Evolutionary conservation across 2,797 vertebrate species (phyloP).

Genomic region (Channallabes apus): DNA sequence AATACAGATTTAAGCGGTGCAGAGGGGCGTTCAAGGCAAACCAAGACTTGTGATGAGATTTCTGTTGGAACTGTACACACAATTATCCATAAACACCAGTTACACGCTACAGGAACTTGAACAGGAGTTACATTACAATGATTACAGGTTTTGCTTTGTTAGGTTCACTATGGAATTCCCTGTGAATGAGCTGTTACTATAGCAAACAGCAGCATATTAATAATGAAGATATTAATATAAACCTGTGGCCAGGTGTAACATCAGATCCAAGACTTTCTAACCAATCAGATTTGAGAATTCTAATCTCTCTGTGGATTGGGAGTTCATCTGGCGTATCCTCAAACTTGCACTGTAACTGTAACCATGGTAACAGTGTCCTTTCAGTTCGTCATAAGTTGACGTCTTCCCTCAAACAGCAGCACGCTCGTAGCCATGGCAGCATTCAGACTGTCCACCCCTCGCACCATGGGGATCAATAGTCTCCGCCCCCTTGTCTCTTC

Average conservation of each 20-base stretch:
- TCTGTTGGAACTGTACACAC: too few relatives aligned
- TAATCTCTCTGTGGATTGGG: too few relatives aligned
- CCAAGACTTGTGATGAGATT: too few relatives aligned
- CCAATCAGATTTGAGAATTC: background rate
- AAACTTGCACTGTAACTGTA: background rate
- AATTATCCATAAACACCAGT: too few relatives aligned
- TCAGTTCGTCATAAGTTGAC: conserved; percentile 71
- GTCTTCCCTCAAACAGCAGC: conserved; percentile 88
- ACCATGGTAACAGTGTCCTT: background rate
- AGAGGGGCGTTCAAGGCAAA: too few relatives aligned
- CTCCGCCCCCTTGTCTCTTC: conserved; percentile 76
- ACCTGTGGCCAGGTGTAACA: background rate
- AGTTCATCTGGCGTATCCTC: too few relatives aligned
- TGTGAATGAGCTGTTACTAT: background rate
- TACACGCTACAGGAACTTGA: too few relatives aligned
- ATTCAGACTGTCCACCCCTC: conserved; percentile 88
- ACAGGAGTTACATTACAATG: too few relatives aligned
- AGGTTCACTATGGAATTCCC: too few relatives aligned
- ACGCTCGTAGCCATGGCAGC: conserved; percentile 89
- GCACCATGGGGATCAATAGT: conserved; percentile 82
- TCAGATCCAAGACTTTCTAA: background rate
- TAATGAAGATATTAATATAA: background rate
- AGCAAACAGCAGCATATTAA: background rate
- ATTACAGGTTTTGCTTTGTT: too few relatives aligned
- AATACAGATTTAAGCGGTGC: too few relatives aligned